These are phyloP conservation scores for Corticium candelabrum DNA, from an alignment of 37 sponge, comb jelly and placozoan species.

Conservation along the genomic window DNA sequence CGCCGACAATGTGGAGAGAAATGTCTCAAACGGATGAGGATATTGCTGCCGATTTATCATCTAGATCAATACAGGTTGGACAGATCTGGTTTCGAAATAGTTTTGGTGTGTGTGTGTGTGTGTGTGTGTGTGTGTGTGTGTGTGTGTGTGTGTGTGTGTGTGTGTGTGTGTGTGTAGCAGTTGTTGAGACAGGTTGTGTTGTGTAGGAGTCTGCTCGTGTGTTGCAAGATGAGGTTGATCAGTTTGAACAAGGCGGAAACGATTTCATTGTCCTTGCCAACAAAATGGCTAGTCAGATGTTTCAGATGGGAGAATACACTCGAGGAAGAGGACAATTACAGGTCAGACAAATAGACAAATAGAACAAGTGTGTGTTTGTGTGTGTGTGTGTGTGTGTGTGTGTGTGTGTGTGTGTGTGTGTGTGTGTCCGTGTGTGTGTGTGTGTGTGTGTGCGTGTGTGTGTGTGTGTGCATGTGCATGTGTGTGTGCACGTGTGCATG, in stretches of 20 bases:
- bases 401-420: not conserved
- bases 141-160: too few species aligned
- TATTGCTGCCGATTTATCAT: not conserved
- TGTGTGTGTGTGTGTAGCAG: not conserved
- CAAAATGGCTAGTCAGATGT: constrained; percentile 71
- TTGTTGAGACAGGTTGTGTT: not conserved
- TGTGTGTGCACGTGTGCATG: not conserved
- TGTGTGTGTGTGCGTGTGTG: constrained; percentile 1
- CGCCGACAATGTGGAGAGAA: not conserved
- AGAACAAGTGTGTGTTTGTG: not conserved
- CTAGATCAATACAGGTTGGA: not conserved
- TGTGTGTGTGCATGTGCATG: not conserved
- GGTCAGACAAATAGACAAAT: constrained; percentile 10
- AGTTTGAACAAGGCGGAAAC: constrained; percentile 66
- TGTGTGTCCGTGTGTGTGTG: constrained; percentile 14
- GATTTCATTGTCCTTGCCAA: constrained; percentile 60
- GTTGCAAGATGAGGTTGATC: constrained; percentile 48
- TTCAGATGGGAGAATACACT: constrained; percentile 62
- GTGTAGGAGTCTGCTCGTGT: constrained; percentile 48
- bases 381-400: constrained; percentile 22
- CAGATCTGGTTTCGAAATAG: not conserved
- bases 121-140: too few species aligned
- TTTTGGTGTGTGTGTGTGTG: too few species aligned
- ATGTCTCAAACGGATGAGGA: not conserved
- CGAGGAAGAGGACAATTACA: constrained; percentile 29